phyloP scores from a whole-genome alignment of 1,140 invertebrate genomes.

The Ostrea denselamellosa region DNA sequence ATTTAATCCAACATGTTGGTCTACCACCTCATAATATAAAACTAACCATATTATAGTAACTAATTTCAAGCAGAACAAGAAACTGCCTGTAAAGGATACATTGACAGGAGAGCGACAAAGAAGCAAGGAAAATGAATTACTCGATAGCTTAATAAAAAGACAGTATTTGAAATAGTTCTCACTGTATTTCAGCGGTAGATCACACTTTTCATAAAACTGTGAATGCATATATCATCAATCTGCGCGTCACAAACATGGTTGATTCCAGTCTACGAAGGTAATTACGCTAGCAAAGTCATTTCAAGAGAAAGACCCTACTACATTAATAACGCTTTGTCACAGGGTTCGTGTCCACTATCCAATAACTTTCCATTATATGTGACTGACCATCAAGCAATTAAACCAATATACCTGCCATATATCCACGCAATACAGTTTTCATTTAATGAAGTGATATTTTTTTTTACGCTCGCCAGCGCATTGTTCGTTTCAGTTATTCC shows the following conservation, averaged over 20 bases:
- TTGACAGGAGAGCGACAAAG: too few relatives aligned
- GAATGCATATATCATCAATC: neutral
- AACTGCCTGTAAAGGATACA: too few relatives aligned
- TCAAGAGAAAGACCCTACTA: neutral
- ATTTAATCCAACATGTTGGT: too few relatives aligned
- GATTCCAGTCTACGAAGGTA: neutral
- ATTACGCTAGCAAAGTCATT: neutral
- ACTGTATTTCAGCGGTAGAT: too few relatives aligned
- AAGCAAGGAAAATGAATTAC: too few relatives aligned
- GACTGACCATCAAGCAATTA: neutral
- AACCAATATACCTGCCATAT: neutral
- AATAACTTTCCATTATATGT: constrained; percentile 15
- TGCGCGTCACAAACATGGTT: neutral
- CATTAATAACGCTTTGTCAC: neutral
- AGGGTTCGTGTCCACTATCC: neutral
- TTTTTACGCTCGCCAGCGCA: neutral
- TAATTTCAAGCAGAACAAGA: too few relatives aligned
- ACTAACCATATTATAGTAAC: too few relatives aligned
- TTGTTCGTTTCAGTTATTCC: neutral
- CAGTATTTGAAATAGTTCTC: too few relatives aligned
- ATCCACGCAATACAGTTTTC: neutral
- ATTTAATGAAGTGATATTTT: neutral
- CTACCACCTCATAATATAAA: too few relatives aligned
- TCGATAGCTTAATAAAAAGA: too few relatives aligned
- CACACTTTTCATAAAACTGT: too few relatives aligned